Conservation (phyloP, 2,113 vertebrate genomes). For the Illadopsis cleaveri region DNA sequence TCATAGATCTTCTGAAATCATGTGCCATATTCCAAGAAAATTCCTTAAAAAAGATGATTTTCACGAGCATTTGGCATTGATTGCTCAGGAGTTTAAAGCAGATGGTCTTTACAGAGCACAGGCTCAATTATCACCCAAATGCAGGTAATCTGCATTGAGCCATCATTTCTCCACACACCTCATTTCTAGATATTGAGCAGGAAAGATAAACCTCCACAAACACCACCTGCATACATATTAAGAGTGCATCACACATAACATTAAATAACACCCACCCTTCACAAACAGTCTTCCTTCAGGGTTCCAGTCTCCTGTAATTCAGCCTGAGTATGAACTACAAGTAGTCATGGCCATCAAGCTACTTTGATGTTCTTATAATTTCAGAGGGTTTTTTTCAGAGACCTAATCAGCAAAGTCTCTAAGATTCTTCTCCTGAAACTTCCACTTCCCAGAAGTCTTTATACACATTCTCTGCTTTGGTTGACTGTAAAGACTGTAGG, state of each 20-base stretch:
- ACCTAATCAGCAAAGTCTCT: not conserved
- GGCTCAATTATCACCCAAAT: not conserved
- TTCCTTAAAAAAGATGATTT: not conserved
- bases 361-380: not conserved
- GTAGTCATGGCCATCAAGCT: not conserved
- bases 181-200: not conserved
- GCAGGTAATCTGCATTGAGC: not conserved
- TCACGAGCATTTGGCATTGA: not conserved
- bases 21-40: not conserved
- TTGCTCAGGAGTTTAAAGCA: not conserved
- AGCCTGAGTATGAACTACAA: not conserved
- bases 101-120: not conserved
- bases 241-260: not conserved
- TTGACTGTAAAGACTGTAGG: not conserved
- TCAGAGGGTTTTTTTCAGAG: not conserved
- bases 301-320: not conserved
- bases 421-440: not conserved
- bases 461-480: not conserved
- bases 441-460: not conserved
- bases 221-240: not conserved
- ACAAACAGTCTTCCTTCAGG: not conserved
- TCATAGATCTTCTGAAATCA: not conserved
- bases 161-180: not conserved
- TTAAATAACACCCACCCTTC: not conserved
- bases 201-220: not conserved